Conservation (phyloP, 92 coral and sea anemone genomes). For the Diadumene lineata region DNA sequence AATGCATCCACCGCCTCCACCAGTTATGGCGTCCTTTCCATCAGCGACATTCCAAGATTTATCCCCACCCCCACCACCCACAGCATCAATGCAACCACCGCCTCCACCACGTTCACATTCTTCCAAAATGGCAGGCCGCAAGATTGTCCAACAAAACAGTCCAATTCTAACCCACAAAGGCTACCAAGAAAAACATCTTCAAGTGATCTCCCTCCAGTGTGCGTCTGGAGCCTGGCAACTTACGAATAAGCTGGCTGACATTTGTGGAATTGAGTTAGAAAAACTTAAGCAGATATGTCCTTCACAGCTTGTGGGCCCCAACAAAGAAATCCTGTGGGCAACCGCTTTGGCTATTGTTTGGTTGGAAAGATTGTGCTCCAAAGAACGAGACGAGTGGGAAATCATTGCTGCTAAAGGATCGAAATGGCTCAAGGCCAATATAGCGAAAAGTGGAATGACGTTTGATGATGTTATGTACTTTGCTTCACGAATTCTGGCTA, state of each 20-base stretch:
- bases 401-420: conserved; percentile 66
- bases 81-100: neutral
- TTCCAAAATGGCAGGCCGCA: conserved; percentile 1
- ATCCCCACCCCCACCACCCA: neutral
- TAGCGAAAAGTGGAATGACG: conserved; percentile 21
- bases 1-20: conserved; percentile 1
- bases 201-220: conserved; percentile 59
- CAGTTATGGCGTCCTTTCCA: too few species aligned
- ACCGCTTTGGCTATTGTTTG: conserved; percentile 69
- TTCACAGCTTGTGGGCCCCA: conserved; percentile 4
- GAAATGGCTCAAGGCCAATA: conserved; percentile 58
- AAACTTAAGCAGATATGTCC: conserved; percentile 61
- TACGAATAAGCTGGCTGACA: conserved; percentile 50
- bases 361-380: conserved; percentile 39
- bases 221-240: conserved; percentile 88
- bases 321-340: conserved; percentile 70
- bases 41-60: neutral
- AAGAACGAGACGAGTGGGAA: conserved; percentile 74
- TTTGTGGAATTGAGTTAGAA: conserved; percentile 40
- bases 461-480: conserved; percentile 19
- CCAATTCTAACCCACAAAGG: neutral
- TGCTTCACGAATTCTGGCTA: conserved; percentile 2
- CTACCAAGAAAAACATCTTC: neutral
- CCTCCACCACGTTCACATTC: conserved; percentile 8
- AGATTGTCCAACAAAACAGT: neutral